These are phyloP conservation scores for Bos indicus DNA, from an alignment of 2,113 vertebrate species.

Conservation along the genomic window DNA sequence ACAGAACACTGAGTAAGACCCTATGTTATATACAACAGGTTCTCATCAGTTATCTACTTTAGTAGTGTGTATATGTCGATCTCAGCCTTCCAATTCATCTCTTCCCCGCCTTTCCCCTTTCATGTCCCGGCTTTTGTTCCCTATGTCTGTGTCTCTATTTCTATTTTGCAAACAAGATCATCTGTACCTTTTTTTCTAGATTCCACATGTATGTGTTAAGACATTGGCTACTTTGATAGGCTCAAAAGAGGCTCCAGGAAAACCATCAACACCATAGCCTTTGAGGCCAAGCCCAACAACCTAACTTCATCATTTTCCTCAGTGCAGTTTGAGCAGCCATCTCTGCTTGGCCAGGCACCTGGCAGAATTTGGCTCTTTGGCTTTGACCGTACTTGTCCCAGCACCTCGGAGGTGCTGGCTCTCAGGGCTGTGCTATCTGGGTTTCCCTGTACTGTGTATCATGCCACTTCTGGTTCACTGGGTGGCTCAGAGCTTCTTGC, in stretches of 20 bases:
- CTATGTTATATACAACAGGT: background rate
- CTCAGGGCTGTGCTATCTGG: background rate
- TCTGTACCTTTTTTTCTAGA: background rate
- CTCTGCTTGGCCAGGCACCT: background rate
- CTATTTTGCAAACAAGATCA: background rate
- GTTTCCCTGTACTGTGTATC: background rate
- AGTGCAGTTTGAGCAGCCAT: background rate
- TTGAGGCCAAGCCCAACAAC: conserved; percentile 90
- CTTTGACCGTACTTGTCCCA: background rate
- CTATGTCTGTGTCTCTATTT: background rate
- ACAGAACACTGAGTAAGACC: background rate
- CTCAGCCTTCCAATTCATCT: background rate
- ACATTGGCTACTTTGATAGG: conserved; percentile 89
- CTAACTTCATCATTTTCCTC: conserved; percentile 79
- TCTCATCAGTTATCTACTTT: background rate
- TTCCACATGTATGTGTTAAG: background rate
- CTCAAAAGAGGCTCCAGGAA: conserved; percentile 91
- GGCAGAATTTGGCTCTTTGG: background rate
- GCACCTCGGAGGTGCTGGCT: background rate
- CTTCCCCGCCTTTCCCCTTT: background rate
- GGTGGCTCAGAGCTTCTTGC: background rate
- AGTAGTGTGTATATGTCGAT: background rate
- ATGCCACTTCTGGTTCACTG: background rate
- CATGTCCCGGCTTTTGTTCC: background rate
- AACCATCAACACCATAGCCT: conserved; percentile 89